Base-by-base conservation (phyloP, 1,140 invertebrate species). In the Dinoponera quadriceps region DNA sequence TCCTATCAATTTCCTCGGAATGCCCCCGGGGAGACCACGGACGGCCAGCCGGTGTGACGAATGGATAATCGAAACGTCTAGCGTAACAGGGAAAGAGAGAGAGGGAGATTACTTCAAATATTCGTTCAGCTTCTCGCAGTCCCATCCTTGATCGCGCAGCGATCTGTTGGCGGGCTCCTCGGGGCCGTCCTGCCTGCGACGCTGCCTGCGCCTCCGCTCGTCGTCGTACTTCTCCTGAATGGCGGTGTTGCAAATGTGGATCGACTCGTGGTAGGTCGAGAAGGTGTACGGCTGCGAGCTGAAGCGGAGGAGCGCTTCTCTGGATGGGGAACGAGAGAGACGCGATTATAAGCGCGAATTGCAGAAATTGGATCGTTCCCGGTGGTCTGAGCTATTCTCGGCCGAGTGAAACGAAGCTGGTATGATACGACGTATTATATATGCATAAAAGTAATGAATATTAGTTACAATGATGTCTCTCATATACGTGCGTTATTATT, bases 161-260 rank as follows among this genome's bases (percentile, higher is more conserved):
- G 98, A 78, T 97, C 96, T 49, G 96, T 14, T 29, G 96, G 95
- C 93, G 96, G 85, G 84, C 72, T 85, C 66, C 59, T 57, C 25
- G 73, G 49, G 38, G 18, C 72, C 71, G 25, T 85, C 84, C 74
- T 83, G 89, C 57, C 82, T 86, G 51, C 51, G 5, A 48, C 7
- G 51, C 49, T 57, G 29, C 29, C 88, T 84, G 38, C 88, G 78
- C 33, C 87, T 65, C 44, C 85, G 86, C 65, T 92, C 90, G 91
- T 97, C 98, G 90, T 95, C 96, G 91, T 98, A 99, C 89, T 97
- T 96, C 89, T 96, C 96, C 94, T 99, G 98, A 55, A 99, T 96
- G 9, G 98, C 97, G 90, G 98, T 98, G 93, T 99, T 99, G 68
- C 98, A 98, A 72, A 99, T 94, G 93, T 99, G 98, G 87, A 99